These are phyloP conservation scores for Seladonia tumulorum DNA, from an alignment of 2,888 invertebrate genomes.

Conservation along the genomic window DNA sequence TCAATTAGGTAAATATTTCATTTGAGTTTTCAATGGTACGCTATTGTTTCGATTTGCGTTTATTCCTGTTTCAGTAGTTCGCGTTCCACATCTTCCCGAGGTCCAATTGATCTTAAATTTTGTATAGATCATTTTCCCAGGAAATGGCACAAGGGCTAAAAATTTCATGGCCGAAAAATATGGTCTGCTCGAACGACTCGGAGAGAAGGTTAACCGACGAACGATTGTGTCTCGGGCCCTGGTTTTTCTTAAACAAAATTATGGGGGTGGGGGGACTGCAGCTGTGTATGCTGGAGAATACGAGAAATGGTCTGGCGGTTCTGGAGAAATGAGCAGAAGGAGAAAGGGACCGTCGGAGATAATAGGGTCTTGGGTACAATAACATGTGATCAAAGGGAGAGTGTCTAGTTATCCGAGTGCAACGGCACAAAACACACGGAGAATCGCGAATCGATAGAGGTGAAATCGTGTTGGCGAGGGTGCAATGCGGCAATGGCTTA, in stretches of 20 bases:
- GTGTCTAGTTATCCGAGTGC: slow-evolving; percentile 71
- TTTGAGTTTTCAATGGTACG: not conserved
- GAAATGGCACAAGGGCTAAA: not conserved
- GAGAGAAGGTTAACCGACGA: not conserved
- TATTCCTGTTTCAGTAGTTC: not conserved
- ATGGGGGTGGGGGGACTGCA: not conserved
- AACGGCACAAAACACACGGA: slow-evolving; percentile 74
- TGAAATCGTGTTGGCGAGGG: slow-evolving; percentile 76
- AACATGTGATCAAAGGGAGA: slow-evolving; percentile 66
- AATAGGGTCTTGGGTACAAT: slow-evolving; percentile 63
- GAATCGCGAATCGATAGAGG: slow-evolving; percentile 78
- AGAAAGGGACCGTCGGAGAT: slow-evolving; percentile 49
- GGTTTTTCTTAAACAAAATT: slow-evolving; percentile 12
- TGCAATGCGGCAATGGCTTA: slow-evolving; percentile 77
- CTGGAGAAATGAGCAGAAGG: slow-evolving; percentile 48
- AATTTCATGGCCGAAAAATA: no score
- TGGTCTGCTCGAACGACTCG: no score
- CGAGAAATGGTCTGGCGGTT: slow-evolving; percentile 44
- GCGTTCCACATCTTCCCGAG: not conserved
- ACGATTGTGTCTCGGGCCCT: not conserved
- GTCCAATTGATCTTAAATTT: not conserved
- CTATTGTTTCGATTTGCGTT: not conserved
- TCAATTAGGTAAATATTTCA: not conserved
- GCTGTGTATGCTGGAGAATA: slow-evolving; percentile 19
- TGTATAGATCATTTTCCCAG: not conserved